Evolutionary conservation across 2,888 invertebrate species (phyloP), one percentile per base, ranked within the genome.

Genomic region (Melinopterus prodromus): DNA sequence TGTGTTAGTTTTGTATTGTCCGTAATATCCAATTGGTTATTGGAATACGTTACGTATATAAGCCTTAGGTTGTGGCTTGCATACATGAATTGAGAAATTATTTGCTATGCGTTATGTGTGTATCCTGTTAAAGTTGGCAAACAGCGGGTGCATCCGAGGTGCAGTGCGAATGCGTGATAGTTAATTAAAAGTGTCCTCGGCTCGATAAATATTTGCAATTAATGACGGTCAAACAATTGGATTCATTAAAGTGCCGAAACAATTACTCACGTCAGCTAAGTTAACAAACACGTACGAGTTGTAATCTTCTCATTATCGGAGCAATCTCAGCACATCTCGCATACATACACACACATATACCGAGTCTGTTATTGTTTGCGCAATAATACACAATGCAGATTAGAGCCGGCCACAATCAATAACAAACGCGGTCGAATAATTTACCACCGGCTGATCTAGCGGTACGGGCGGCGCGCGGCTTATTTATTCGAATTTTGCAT

Each of bases 301-400:
- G 84, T 85, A 85, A 86, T 85, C 85, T 85, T 86, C 85, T 85
- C 85, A 85, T 86, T 85, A 86, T 83, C 84, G 82, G 83, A 85
- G 84, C 84, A 84, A 84, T 84, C 84, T 84, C 84, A 77, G 82
- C 81, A 81, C 83, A 84, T 81, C 83, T 82, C 84, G 82, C 82
- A 80, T 81, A 82, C 84, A 83, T 82, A 84, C 82, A 80, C 81
- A 82, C 84, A 83, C 81, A 84, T 82, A 83, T 81, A 82, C 80
- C 53, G 79, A 81, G 80, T 82, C 79, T 84, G 84, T 84, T 84
- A 84, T 85, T 85, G 85, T 85, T 84, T 85, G 85, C 82, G 82
- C 83, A 83, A 82, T 82, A 82, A 84, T 84, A 84, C 83, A 84
- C 83, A 85, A 84, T 84, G 85, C 85, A 85, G 86, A 86, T 85